Conservation (phyloP, 2,888 invertebrate species). For the Parnassius orleans region DNA sequence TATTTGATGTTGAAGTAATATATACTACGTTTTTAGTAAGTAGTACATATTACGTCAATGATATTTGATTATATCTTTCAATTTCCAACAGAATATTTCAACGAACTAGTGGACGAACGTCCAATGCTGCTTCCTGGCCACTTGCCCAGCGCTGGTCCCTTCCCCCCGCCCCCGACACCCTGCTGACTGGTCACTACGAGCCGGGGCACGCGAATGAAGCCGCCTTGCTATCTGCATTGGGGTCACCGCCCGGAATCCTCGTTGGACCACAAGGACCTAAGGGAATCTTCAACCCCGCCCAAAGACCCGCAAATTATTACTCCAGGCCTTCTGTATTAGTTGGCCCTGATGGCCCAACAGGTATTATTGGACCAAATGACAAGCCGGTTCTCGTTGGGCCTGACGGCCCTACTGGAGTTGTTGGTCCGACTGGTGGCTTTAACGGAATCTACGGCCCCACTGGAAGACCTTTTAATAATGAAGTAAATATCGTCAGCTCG, state of each 20-base stretch:
- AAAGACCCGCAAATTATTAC: background rate
- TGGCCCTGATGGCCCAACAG: constrained; percentile 57
- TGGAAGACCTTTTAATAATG: constrained; percentile 13
- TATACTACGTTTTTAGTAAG: too few species aligned
- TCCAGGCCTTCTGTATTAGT: constrained; percentile 28
- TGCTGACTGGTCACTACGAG: constrained; percentile 34
- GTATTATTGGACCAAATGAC: constrained; percentile 33
- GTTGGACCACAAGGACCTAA: constrained; percentile 58
- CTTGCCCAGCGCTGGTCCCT: constrained; percentile 38
- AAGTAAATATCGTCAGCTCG: constrained; percentile 10
- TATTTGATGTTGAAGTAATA: too few species aligned
- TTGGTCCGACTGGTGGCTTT: constrained; percentile 51
- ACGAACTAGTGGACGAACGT: constrained; percentile 61
- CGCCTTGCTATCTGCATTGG: constrained; percentile 29
- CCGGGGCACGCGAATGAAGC: constrained; percentile 36
- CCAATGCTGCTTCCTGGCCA: constrained; percentile 51
- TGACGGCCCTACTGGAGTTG: background rate
- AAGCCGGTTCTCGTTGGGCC: background rate
- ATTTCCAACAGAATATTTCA: constrained; percentile 55
- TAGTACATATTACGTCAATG: too few species aligned
- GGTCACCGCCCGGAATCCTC: constrained; percentile 42
- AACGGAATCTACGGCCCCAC: constrained; percentile 38
- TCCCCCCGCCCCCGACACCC: constrained; percentile 42
- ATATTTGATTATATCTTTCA: too few species aligned
- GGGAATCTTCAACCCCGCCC: constrained; percentile 1